Percentiles rank a stretch among this genome's conserved stretches.
These are phyloP conservation scores for Gracilinanus agilis DNA, from an alignment of 2,113 vertebrate species.

Conservation along the genomic window DNA sequence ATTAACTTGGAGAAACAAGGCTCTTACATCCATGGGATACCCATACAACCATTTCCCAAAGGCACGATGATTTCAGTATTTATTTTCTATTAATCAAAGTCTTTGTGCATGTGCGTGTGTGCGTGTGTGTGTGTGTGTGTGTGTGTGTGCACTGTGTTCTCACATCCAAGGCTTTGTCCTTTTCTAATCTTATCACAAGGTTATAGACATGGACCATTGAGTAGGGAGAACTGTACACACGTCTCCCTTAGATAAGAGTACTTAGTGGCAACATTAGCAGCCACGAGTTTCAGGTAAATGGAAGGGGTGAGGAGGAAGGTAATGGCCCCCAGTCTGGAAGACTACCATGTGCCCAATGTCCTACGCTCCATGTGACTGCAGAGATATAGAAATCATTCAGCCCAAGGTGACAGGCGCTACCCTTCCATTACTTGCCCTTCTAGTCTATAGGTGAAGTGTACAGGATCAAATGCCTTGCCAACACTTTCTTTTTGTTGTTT, in stretches of 20 bases:
- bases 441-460: neutral
- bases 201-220: conserved; percentile 65
- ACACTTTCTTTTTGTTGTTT: neutral
- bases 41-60: conserved; percentile 47
- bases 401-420: conserved; percentile 55
- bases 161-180: conserved; percentile 65
- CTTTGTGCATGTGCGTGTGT: neutral
- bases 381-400: conserved; percentile 33
- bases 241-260: conserved; percentile 65
- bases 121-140: neutral
- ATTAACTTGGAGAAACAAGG: neutral
- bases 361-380: neutral
- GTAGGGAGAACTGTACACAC: conserved; percentile 63
- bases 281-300: conserved; percentile 26
- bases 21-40: conserved; percentile 16
- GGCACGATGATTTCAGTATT: conserved; percentile 61
- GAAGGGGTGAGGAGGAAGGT: neutral
- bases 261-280: conserved; percentile 39
- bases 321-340: conserved; percentile 54
- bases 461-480: neutral
- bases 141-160: conserved; percentile 53
- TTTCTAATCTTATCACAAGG: conserved; percentile 57
- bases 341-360: neutral
- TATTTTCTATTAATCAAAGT: conserved; percentile 63
- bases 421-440: neutral